A percentile compares a stretch with the other conserved stretches of the same genome.
Conservation (phyloP, 1,140 invertebrate species). For the Diploscapter pachys region DNA sequence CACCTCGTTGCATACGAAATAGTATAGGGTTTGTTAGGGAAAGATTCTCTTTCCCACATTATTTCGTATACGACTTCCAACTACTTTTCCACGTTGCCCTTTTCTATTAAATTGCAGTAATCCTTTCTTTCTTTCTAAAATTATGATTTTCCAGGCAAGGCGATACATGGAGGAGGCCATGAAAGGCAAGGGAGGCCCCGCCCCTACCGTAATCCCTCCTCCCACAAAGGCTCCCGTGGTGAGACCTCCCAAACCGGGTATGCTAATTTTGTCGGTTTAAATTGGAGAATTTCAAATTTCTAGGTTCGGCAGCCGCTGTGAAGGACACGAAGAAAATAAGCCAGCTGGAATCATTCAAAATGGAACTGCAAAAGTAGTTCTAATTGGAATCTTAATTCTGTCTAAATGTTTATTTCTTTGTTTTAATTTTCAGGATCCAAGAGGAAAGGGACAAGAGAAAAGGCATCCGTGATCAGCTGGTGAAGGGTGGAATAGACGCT, state of each 20-base stretch:
- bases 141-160: conserved; percentile 18
- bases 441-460: conserved; percentile 94
- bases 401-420: conserved; percentile 19
- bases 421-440: conserved; percentile 73
- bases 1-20: no score
- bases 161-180: conserved; percentile 22
- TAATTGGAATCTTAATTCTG: conserved; percentile 13
- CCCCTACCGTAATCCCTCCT: conserved; percentile 26
- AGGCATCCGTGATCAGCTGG: conserved; percentile 64
- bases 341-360: conserved; percentile 93
- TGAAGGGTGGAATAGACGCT: conserved; percentile 58
- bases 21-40: no score
- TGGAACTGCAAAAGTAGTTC: conserved; percentile 78
- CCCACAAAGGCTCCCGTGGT: conserved; percentile 21
- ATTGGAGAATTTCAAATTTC: no score
- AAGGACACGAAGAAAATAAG: conserved; percentile 86
- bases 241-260: conserved; percentile 52
- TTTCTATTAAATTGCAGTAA: no score
- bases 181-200: conserved; percentile 8
- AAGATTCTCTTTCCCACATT: no score
- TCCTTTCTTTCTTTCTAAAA: not conserved
- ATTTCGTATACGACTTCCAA: no score
- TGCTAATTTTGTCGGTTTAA: no score
- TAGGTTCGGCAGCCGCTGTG: conserved; percentile 20
- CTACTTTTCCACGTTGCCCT: no score